Base-by-base conservation (phyloP, 2,113 vertebrate species). In the Felis chaus region DNA sequence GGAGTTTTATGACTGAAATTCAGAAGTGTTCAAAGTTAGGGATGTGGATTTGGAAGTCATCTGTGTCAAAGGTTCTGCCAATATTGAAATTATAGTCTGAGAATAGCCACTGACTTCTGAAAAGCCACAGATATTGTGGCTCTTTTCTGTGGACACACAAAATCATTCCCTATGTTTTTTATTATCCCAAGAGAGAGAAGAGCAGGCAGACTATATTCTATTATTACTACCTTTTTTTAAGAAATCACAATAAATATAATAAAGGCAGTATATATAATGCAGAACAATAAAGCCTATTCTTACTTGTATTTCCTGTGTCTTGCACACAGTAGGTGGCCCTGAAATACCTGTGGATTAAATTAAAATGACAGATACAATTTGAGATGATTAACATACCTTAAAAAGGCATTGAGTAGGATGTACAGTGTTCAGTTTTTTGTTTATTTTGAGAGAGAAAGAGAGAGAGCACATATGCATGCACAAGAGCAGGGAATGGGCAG, bases 41-140 rank as follows among this genome's bases (percentile, higher is more conserved):
- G 76, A 81, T 95, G 95, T 57, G 82, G 82, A 95, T 94, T 96
- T 93, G 91, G 93, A 97, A 96, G 53, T 74, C 71, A 91, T 88
- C 87, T 84, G 53, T 50, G 33, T 84, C 57, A 45, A 65, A 36
- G 76, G 5, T 53, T 84, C 63, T 95, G 97, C 91, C 93, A 95
- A 31, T 66, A 50, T 66, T 84, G 53, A 91, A 96, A 94, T 76
- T 84, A 84, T 27, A 19, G 57, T 61, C 94, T 19, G 25, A 94
- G 63, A 88, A 79, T 74, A 91, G 78, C 21, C 69, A 84, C 82
- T 78, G 76, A 68, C 82, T 94, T 91, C 63, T 91, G 55, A 96
- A 69, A 91, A 91, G 45, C 69, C 93, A 79, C 91, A 93, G 91
- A 94, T 73, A 88, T 3, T 79, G 63, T 91, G 71, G 25, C 45